Percentiles rank a stretch among this genome's conserved stretches.
Evolutionary conservation across 2,797 vertebrate species (phyloP).

Genomic region (Phrynocephalus guinanensis): DNA sequence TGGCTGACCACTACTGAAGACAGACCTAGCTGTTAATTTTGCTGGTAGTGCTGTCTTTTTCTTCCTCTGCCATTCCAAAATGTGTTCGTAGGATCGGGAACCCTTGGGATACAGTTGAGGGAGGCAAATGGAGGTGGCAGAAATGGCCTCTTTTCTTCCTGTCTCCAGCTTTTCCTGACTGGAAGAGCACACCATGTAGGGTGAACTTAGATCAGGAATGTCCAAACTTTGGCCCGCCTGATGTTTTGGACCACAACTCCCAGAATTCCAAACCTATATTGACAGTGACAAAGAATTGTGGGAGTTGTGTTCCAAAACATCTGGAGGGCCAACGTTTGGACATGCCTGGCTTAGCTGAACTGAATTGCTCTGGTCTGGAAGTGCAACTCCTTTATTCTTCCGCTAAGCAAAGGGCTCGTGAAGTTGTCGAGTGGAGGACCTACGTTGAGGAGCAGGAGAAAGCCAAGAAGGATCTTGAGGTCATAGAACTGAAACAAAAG

Average conservation of each 20-base stretch:
- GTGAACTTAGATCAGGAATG: no score
- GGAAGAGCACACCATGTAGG: not conserved
- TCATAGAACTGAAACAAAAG: conserved; percentile 84
- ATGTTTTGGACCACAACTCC: no score
- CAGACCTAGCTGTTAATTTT: not conserved
- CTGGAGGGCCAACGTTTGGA: no score
- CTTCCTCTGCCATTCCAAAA: not conserved
- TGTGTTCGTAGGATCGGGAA: not conserved
- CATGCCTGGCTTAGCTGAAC: not conserved
- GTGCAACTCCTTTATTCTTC: conserved; percentile 38
- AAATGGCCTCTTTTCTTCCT: not conserved
- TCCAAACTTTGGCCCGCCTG: no score
- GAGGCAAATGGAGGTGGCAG: not conserved
- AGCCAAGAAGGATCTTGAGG: conserved; percentile 79
- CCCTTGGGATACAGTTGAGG: not conserved
- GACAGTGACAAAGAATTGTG: no score
- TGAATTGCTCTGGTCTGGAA: not conserved
- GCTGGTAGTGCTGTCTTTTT: no score
- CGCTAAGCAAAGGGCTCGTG: conserved; percentile 85
- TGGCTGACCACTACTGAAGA: not conserved
- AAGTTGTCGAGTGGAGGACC: conserved; percentile 90
- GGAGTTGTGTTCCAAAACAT: not conserved
- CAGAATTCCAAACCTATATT: no score
- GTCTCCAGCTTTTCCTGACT: not conserved
- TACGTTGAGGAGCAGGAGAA: conserved; percentile 82